Evolutionary conservation across 23 tunicate species (phyloP).

Genomic region (Ascidia mentula): DNA sequence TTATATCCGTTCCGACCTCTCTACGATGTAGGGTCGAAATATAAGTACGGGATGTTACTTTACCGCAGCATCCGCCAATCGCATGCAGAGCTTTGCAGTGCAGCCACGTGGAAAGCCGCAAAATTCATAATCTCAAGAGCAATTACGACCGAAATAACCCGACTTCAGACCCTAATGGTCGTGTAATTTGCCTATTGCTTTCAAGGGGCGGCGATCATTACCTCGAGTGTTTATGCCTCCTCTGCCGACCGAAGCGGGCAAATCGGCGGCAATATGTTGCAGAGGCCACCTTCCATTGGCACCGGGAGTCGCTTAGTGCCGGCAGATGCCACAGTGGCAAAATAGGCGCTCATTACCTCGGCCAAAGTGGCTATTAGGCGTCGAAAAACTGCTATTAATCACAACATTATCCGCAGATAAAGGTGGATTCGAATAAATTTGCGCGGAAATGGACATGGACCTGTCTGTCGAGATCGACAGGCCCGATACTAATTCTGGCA

Average conservation of each 20-base stretch:
- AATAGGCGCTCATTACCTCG: neutral
- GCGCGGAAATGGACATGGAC: neutral
- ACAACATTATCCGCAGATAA: neutral
- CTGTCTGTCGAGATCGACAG: neutral
- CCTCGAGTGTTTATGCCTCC: neutral
- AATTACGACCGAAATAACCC: conserved; percentile 3
- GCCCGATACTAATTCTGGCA: neutral
- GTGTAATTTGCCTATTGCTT: neutral
- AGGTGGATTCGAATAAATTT: conserved; percentile 1
- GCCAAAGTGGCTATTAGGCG: neutral
- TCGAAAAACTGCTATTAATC: neutral
- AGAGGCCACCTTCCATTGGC: neutral
- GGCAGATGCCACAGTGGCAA: neutral
- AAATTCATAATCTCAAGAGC: neutral
- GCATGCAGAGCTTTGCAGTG: conserved; percentile 1
- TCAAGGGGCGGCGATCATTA: neutral
- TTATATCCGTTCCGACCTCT: too few species aligned
- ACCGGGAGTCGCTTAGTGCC: neutral
- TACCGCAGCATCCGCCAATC: neutral
- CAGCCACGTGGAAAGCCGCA: neutral
- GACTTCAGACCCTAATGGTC: neutral
- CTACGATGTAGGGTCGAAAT: too few species aligned
- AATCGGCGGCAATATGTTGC: conserved; percentile 4
- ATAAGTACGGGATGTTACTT: too few species aligned
- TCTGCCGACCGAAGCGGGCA: neutral